Percentiles rank a stretch among this genome's conserved stretches.
Evolutionary conservation across 2,797 vertebrate genomes (phyloP).

Genomic region (Sebastiscus tertius): DNA sequence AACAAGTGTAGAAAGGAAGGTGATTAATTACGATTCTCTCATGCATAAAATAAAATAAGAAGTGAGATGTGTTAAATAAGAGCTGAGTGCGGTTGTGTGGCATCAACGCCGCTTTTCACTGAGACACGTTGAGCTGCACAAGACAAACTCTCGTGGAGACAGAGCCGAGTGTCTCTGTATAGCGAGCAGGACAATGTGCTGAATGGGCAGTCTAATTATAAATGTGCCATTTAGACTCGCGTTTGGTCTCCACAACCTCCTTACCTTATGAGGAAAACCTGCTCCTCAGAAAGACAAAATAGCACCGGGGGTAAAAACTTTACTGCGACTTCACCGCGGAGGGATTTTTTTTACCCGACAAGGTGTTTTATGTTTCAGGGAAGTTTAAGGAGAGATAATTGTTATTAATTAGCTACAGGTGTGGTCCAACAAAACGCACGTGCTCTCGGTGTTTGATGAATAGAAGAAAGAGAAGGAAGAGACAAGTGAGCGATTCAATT

Average conservation of each 20-base stretch:
- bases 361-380: conserved; percentile 73
- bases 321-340: conserved; percentile 73
- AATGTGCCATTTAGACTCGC: conserved; percentile 97
- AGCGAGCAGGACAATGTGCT: conserved; percentile 96
- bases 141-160: conserved; percentile 85
- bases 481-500: neutral
- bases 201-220: conserved; percentile 99
- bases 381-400: neutral
- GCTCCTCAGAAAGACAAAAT: conserved; percentile 88
- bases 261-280: conserved; percentile 99
- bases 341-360: conserved; percentile 31
- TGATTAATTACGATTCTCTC: conserved; percentile 18
- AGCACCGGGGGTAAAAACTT: conserved; percentile 89
- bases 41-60: conserved; percentile 2
- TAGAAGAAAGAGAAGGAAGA: neutral
- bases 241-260: conserved; percentile 91
- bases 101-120: conserved; percentile 61
- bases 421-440: neutral
- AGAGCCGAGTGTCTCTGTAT: conserved; percentile 90
- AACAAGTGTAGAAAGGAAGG: conserved; percentile 1
- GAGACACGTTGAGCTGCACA: conserved; percentile 69
- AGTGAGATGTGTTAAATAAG: conserved; percentile 39
- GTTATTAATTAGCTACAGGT: conserved; percentile 54
- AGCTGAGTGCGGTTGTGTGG: conserved; percentile 40
- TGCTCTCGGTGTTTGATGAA: neutral